A percentile compares a stretch with the other conserved stretches of the same genome.
Conservation (phyloP, 2,797 vertebrate genomes). For the Tangara arthus region DNA sequence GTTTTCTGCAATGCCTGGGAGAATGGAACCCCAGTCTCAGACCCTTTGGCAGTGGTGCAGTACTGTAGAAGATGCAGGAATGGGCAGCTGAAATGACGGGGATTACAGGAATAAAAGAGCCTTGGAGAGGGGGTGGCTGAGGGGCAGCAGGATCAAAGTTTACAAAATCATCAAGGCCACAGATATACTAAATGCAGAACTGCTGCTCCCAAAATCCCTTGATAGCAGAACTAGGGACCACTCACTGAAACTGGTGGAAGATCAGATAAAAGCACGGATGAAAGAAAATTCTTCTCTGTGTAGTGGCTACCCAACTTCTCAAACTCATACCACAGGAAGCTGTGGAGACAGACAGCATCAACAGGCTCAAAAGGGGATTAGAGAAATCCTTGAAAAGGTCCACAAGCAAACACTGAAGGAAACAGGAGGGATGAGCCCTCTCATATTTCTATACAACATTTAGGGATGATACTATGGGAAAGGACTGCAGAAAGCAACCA, state of each 20-base stretch:
- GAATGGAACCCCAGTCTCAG: neutral
- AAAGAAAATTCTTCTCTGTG: slow-evolving; percentile 41
- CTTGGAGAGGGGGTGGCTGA: neutral
- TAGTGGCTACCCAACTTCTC: slow-evolving; percentile 21
- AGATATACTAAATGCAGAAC: neutral
- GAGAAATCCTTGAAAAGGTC: neutral
- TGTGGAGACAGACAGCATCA: slow-evolving; percentile 19
- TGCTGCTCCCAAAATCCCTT: slow-evolving; percentile 2
- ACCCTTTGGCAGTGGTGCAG: neutral
- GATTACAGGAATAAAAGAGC: neutral
- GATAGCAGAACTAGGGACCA: neutral
- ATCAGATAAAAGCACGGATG: slow-evolving; percentile 49
- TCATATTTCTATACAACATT: neutral
- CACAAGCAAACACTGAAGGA: neutral
- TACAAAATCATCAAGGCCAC: neutral
- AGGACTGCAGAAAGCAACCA: neutral
- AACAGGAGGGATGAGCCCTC: neutral
- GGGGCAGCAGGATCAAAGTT: neutral
- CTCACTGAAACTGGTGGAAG: neutral
- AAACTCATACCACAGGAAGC: slow-evolving; percentile 22
- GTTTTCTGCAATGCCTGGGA: neutral
- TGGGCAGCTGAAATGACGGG: neutral
- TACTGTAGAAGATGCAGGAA: neutral
- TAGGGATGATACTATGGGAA: neutral
- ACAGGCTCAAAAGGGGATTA: slow-evolving; percentile 31